Percentiles rank a stretch among this genome's conserved stretches.
Evolutionary conservation across 2,888 invertebrate genomes (phyloP).

Genomic region (Protophormia terraenovae): DNA sequence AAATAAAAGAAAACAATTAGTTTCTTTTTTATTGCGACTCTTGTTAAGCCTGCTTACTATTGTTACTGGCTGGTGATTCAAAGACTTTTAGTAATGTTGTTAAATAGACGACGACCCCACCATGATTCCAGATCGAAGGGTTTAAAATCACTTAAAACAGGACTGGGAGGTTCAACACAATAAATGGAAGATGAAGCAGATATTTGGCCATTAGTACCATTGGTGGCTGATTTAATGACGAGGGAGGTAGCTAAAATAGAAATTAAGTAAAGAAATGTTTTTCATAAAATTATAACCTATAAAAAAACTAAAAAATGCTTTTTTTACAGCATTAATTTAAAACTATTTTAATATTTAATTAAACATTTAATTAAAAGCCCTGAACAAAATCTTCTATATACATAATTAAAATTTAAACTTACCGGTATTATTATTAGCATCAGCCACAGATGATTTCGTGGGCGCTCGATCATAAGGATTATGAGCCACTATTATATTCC

Average conservation of each 20-base stretch:
- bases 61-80: slow-evolving; percentile 76
- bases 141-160: slow-evolving; percentile 89
- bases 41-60: neutral
- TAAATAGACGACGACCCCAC: slow-evolving; percentile 93
- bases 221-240: slow-evolving; percentile 69
- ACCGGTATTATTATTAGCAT: slow-evolving; percentile 76
- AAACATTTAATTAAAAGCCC: no score
- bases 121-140: slow-evolving; percentile 95
- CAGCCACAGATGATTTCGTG: slow-evolving; percentile 68
- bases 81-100: slow-evolving; percentile 91
- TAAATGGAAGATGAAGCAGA: slow-evolving; percentile 81
- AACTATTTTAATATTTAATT: no score
- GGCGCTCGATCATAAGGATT: slow-evolving; percentile 78
- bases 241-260: slow-evolving; percentile 71
- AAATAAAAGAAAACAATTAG: neutral
- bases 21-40: neutral
- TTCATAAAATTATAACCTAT: neutral
- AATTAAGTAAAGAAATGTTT: slow-evolving; percentile 54
- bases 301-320: neutral
- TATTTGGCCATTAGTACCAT: slow-evolving; percentile 62
- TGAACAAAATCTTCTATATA: no score
- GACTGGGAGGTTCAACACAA: slow-evolving; percentile 89
- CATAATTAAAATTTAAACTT: slow-evolving; percentile 54
- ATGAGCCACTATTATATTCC: slow-evolving; percentile 80
- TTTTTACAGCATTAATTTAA: no score